Evolutionary conservation across 2,113 vertebrate genomes (phyloP).

Genomic region (Actinemys pallida): DNA sequence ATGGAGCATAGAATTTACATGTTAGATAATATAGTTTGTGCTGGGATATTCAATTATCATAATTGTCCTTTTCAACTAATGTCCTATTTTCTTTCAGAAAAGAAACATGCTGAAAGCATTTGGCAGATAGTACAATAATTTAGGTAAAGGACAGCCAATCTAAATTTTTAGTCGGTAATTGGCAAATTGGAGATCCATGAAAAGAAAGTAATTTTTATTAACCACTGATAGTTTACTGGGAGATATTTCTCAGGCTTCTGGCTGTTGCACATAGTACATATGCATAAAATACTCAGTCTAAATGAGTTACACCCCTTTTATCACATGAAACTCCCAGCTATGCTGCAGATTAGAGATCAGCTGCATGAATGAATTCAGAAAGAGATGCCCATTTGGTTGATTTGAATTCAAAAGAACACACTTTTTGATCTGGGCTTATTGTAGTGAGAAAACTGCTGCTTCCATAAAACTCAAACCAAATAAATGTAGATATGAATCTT

Average conservation of each 20-base stretch:
- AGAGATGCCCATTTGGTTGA: constrained; percentile 21
- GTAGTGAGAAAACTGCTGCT: not conserved
- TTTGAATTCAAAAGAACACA: constrained; percentile 59
- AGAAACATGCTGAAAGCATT: constrained; percentile 8
- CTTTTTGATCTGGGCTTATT: constrained; percentile 21
- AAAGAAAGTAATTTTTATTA: constrained; percentile 52
- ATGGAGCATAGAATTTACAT: not conserved
- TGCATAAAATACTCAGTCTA: constrained; percentile 14
- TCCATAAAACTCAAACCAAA: constrained; percentile 33
- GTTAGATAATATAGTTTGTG: not conserved
- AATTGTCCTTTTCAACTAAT: not conserved
- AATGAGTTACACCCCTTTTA: constrained; percentile 5
- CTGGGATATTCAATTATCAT: not conserved
- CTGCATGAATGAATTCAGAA: not conserved
- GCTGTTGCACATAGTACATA: not conserved
- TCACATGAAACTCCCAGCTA: not conserved
- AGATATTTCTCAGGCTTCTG: not conserved
- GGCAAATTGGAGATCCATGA: constrained; percentile 48
- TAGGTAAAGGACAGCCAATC: constrained; percentile 31
- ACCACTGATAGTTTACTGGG: not conserved
- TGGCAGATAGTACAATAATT: not conserved
- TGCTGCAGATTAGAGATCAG: not conserved
- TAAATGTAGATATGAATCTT: not conserved
- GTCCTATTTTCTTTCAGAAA: not conserved
- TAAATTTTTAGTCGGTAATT: constrained; percentile 44